A percentile compares a stretch with the other conserved stretches of the same genome.
Evolutionary conservation across 2,888 invertebrate genomes (phyloP).

Genomic region (Oasisia sp.): DNA sequence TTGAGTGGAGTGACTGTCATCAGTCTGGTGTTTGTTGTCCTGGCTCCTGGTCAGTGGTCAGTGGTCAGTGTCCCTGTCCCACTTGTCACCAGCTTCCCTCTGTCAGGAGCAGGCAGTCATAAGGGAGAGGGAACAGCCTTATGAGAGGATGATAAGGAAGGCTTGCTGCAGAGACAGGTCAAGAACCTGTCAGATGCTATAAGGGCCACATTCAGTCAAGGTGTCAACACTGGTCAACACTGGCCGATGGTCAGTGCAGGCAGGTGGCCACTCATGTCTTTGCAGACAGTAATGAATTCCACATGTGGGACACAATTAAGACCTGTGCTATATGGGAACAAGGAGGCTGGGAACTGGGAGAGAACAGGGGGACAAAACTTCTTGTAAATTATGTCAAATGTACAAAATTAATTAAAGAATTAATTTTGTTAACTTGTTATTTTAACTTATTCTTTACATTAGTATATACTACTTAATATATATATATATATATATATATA

Average conservation of each 20-base stretch:
- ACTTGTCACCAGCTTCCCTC: neutral
- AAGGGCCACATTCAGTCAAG: neutral
- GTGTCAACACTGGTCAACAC: conserved; percentile 13
- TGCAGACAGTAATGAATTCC: neutral
- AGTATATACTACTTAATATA: too few relatives aligned
- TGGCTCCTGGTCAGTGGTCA: neutral
- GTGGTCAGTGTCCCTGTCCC: neutral
- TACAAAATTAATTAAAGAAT: too few relatives aligned
- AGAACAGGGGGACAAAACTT: too few relatives aligned
- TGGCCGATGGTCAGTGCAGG: neutral
- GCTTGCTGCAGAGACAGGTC: neutral
- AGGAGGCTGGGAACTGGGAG: neutral
- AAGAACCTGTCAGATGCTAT: conserved; percentile 1
- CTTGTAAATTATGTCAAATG: too few relatives aligned
- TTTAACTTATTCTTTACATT: too few relatives aligned
- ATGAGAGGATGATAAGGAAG: neutral
- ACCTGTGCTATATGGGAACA: neutral
- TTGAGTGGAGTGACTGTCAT: too few relatives aligned
- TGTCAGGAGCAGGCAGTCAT: neutral
- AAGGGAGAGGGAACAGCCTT: neutral
- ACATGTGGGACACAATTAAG: neutral
- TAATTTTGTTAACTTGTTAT: too few relatives aligned
- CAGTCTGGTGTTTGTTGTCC: neutral
- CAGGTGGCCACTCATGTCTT: neutral
- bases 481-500: too few relatives aligned